Base-by-base conservation (phyloP, 2,888 invertebrate genomes). In the Leptinotarsa haldemani region DNA sequence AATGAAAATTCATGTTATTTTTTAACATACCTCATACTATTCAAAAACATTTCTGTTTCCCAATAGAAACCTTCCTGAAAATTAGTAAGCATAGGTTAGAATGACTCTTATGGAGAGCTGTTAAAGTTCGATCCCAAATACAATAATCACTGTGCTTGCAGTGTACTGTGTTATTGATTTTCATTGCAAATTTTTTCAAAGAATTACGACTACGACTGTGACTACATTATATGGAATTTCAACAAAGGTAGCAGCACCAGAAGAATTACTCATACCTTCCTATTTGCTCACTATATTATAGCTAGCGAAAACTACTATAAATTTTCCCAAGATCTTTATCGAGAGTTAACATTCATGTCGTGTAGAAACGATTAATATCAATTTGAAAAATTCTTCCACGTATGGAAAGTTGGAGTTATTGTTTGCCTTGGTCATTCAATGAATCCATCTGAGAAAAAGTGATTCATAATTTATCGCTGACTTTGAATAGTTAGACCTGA, bases 291-390 rank as follows among this genome's bases (percentile, higher is more conserved):
- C 22, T 30, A 56, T 25, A 56, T 22, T n/a, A 30, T 12, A 30
- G 40, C n/a, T 13, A 12, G 4, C 58, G 7, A 52, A 20, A 69
- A 63, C 69, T 69, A 52, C 63, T 63, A 71, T 74, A 71, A 76
- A 76, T 74, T 69, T 61, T 56, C 64, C 30, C 46, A 56, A 70
- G 76, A 76, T 76, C 65, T n/a, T 61, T 25, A 76, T 76, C 71
- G 53, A 30, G 13, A 61, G n/a, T 69, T 64, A 53, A 52, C 75
- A 74, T 76, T 76, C 76, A 74, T 65, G 69, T 76, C 76, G 76
- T 76, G 74, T 53, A 56, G 56, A 50, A 65, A 71, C 76, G 74
- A 76, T 76, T 76, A 76, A 76, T 76, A 74, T 74, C 65, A 71
- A 76, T 74, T 71, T 50, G 70, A 76, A 76, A 76, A 76, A 76